phyloP scores from a whole-genome alignment of 2,113 vertebrate genomes.

The Atherinomorus stipes region DNA sequence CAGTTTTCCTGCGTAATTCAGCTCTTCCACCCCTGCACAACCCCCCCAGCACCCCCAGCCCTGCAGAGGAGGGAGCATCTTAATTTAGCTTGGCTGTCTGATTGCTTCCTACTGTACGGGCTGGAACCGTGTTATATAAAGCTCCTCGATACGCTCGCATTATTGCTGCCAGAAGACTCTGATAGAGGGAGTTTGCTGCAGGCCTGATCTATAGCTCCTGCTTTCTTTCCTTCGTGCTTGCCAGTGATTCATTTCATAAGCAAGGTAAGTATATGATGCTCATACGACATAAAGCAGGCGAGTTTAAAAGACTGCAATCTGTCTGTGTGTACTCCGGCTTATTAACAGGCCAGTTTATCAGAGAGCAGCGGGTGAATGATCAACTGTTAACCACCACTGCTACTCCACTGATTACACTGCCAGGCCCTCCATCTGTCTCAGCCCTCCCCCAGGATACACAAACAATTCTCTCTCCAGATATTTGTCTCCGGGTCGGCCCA shows the following conservation, averaged over 20 bases:
- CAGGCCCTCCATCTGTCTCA: constrained; percentile 52
- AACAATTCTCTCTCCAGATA: constrained; percentile 42
- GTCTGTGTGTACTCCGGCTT: constrained; percentile 30
- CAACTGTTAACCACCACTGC: constrained; percentile 67
- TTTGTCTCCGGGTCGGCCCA: constrained; percentile 33
- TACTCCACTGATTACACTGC: constrained; percentile 65
- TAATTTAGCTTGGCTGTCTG: constrained; percentile 35
- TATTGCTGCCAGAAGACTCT: constrained; percentile 24
- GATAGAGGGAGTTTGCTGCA: constrained; percentile 26
- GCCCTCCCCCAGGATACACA: constrained; percentile 33
- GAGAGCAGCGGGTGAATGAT: constrained; percentile 62
- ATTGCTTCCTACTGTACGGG: constrained; percentile 15
- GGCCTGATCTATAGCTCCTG: constrained; percentile 16
- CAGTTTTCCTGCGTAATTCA: neutral
- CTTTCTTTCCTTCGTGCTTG: constrained; percentile 14
- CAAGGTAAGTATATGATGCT: constrained; percentile 22
- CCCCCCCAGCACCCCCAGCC: neutral
- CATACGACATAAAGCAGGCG: constrained; percentile 15
- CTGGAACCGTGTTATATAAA: constrained; percentile 15
- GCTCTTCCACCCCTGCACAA: constrained; percentile 15
- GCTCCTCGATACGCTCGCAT: constrained; percentile 11
- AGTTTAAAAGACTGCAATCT: constrained; percentile 24
- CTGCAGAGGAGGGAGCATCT: constrained; percentile 10
- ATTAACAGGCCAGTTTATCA: constrained; percentile 38
- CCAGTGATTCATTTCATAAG: constrained; percentile 40